These are phyloP conservation scores for Aporrectodea caliginosa DNA, from an alignment of 1,140 invertebrate species.

Conservation along the genomic window DNA sequence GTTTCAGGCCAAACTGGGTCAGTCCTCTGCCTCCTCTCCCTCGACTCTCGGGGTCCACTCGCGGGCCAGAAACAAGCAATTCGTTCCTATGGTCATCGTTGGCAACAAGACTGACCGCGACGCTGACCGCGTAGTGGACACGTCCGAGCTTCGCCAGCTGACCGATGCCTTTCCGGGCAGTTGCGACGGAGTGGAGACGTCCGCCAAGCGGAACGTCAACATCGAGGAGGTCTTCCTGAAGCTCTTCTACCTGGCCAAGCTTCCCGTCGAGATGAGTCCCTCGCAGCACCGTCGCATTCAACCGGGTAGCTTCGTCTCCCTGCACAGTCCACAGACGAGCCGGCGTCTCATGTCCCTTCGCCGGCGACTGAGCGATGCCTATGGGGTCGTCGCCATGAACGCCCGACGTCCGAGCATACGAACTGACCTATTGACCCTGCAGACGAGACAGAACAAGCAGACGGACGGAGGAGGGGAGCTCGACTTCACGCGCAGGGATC, in stretches of 20 bases:
- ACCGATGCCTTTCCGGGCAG: conserved; percentile 33
- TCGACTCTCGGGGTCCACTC: conserved; percentile 21
- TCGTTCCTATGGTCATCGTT: conserved; percentile 74
- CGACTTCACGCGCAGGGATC: not conserved
- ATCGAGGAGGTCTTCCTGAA: conserved; percentile 78
- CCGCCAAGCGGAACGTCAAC: conserved; percentile 72
- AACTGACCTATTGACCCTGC: conserved; percentile 78
- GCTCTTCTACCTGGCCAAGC: conserved; percentile 71
- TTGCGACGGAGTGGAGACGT: conserved; percentile 71
- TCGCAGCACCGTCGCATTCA: conserved; percentile 66
- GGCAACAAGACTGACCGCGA: conserved; percentile 80
- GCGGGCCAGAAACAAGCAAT: not conserved
- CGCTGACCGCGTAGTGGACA: conserved; percentile 60
- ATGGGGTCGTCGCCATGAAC: conserved; percentile 77
- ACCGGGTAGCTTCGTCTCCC: conserved; percentile 38
- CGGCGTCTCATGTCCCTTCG: conserved; percentile 69
- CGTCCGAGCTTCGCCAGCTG: conserved; percentile 40
- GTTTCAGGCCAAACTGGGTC: conserved; percentile 32
- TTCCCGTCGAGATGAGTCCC: conserved; percentile 82
- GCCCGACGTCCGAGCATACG: conserved; percentile 75
- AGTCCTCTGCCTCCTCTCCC: conserved; percentile 29
- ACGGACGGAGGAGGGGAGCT: not conserved
- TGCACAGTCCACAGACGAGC: conserved; percentile 33
- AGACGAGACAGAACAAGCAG: conserved; percentile 61
- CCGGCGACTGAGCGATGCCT: conserved; percentile 73